These are phyloP conservation scores for Branchinecta sandiegonensis DNA, from an alignment of 2,888 invertebrate species.

Conservation along the genomic window DNA sequence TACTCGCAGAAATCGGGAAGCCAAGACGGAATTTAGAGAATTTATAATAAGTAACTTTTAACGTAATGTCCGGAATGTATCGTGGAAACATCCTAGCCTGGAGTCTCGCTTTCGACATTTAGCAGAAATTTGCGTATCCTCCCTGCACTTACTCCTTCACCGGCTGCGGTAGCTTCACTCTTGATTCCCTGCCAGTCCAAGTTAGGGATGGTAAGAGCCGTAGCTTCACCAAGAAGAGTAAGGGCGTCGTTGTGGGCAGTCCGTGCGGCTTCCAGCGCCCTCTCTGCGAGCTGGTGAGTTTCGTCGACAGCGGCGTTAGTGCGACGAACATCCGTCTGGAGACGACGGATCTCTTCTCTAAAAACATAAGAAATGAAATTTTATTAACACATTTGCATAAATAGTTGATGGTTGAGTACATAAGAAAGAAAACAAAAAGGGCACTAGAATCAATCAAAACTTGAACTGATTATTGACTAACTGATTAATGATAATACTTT, in stretches of 20 bases:
- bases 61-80: no score
- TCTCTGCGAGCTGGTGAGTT: constrained; percentile 53
- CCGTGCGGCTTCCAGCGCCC: constrained; percentile 56
- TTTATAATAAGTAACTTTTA: no score
- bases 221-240: constrained; percentile 60
- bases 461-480: no score
- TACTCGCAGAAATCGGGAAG: no score
- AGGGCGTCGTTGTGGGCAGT: constrained; percentile 68
- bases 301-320: constrained; percentile 31
- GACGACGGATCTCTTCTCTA: constrained; percentile 50
- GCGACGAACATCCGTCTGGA: neutral
- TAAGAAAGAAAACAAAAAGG: no score
- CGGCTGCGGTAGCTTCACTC: constrained; percentile 50
- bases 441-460: no score
- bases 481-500: no score
- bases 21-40: no score
- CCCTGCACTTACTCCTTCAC: constrained; percentile 44
- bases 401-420: no score
- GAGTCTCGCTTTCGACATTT: no score
- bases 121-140: constrained; percentile 18
- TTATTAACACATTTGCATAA: no score
- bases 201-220: constrained; percentile 58
- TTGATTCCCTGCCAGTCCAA: constrained; percentile 56
- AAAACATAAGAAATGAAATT: constrained; percentile 27
- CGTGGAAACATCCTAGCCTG: no score